phyloP scores from a whole-genome alignment of 2,888 invertebrate species.

The Xanthorhoe designata region DNA sequence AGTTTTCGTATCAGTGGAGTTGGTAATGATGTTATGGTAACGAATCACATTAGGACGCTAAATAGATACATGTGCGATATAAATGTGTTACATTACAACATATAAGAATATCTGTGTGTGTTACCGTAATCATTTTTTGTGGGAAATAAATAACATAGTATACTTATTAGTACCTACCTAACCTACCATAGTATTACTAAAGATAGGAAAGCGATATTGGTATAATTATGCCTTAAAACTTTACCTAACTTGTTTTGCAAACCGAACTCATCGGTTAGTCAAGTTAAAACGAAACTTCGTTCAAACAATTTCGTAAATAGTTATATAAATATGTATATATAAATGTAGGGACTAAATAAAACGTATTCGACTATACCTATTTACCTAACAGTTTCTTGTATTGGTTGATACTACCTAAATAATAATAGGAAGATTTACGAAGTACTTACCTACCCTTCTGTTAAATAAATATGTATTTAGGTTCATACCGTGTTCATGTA shows the following conservation, averaged over 20 bases:
- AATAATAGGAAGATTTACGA: neutral
- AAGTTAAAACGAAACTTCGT: no score
- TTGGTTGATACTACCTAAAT: no score
- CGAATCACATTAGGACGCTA: neutral
- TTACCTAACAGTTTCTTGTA: no score
- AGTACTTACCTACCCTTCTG: neutral
- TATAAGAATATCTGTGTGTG: no score
- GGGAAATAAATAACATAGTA: neutral
- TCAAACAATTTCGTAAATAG: no score
- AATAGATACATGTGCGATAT: neutral
- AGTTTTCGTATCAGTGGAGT: conserved; percentile 15
- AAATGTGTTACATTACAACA: no score
- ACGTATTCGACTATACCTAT: no score
- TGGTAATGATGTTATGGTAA: conserved; percentile 12
- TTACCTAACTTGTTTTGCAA: neutral
- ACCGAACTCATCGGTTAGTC: neutral
- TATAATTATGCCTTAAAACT: neutral
- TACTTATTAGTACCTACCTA: neutral
- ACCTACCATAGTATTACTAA: no score
- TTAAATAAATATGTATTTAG: neutral
- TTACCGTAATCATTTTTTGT: neutral
- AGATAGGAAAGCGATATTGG: no score
- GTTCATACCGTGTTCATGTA: no score
- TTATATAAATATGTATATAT: no score
- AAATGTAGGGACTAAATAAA: no score